phyloP scores from a whole-genome alignment of 2,113 vertebrate species.

The Toxotes chatareus region DNA sequence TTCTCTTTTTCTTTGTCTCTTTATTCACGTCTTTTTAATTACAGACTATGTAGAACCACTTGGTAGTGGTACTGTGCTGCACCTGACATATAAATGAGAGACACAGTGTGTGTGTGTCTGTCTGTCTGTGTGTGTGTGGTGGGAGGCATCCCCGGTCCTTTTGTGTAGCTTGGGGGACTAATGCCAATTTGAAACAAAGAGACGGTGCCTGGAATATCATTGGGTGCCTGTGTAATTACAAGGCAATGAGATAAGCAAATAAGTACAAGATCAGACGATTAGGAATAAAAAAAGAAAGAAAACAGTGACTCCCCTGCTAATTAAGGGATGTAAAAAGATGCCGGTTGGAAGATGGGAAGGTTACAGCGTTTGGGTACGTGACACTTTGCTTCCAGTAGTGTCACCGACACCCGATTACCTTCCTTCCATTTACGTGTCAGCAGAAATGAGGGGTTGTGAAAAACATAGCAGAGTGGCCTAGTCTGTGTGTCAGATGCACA shows the following conservation, averaged over 20 bases:
- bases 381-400: conserved; percentile 9
- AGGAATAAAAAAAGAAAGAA: conserved; percentile 21
- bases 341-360: conserved; percentile 36
- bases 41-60: conserved; percentile 50
- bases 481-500: neutral
- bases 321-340: conserved; percentile 54
- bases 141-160: conserved; percentile 24
- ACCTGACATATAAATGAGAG: conserved; percentile 53
- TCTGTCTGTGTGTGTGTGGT: conserved; percentile 12
- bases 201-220: conserved; percentile 63
- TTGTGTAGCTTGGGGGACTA: conserved; percentile 64
- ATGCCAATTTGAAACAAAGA: conserved; percentile 80
- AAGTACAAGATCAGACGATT: conserved; percentile 67
- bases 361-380: conserved; percentile 21
- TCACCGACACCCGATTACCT: conserved; percentile 13
- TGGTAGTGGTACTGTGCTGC: conserved; percentile 14
- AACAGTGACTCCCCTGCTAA: conserved; percentile 58
- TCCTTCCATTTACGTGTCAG: conserved; percentile 24
- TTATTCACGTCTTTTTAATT: conserved; percentile 59
- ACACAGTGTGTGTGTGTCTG: conserved; percentile 2
- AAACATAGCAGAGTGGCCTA: neutral
- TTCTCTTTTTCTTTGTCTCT: conserved; percentile 29
- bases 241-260: conserved; percentile 73
- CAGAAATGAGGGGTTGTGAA: conserved; percentile 15
- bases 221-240: conserved; percentile 77